These are phyloP conservation scores for Pocillopora meandrina DNA, from an alignment of 92 coral and sea anemone genomes.

Conservation along the genomic window DNA sequence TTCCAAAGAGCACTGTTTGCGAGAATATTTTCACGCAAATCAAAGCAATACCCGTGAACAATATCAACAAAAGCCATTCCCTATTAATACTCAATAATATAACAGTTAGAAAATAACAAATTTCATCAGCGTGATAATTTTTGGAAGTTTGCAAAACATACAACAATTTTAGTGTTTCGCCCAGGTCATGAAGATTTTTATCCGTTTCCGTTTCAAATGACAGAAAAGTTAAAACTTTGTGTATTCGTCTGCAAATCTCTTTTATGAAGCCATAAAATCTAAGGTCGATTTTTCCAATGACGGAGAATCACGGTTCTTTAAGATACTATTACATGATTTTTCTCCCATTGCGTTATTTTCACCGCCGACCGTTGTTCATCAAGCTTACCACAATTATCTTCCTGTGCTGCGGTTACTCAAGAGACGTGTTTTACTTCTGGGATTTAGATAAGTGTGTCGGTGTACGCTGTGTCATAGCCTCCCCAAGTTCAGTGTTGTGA, in stretches of 20 bases:
- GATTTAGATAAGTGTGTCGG: too few species aligned
- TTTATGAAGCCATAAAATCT: conserved; percentile 29
- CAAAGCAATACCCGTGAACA: conserved; percentile 5
- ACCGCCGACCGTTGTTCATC: neutral
- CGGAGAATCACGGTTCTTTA: conserved; percentile 6
- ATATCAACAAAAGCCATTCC: conserved; percentile 26
- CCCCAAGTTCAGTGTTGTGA: too few species aligned
- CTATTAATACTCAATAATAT: conserved; percentile 15
- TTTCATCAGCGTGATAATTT: neutral
- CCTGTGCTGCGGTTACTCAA: neutral
- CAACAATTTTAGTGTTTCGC: conserved; percentile 26
- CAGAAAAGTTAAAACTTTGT: conserved; percentile 13
- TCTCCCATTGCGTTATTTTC: neutral
- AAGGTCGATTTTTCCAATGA: too few species aligned
- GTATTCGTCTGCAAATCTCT: conserved; percentile 44
- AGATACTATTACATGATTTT: neutral
- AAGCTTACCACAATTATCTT: neutral
- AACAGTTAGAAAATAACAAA: neutral
- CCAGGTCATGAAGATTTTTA: conserved; percentile 12
- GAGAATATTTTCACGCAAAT: conserved; percentile 12
- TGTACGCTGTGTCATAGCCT: too few species aligned
- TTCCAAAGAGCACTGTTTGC: neutral
- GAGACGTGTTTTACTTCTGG: neutral
- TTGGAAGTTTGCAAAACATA: conserved; percentile 8
- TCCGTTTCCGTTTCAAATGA: neutral